Percentiles rank a stretch among this genome's conserved stretches.
Evolutionary conservation across 1,140 invertebrate genomes (phyloP).

Genomic region (Trialeurodes vaporariorum): DNA sequence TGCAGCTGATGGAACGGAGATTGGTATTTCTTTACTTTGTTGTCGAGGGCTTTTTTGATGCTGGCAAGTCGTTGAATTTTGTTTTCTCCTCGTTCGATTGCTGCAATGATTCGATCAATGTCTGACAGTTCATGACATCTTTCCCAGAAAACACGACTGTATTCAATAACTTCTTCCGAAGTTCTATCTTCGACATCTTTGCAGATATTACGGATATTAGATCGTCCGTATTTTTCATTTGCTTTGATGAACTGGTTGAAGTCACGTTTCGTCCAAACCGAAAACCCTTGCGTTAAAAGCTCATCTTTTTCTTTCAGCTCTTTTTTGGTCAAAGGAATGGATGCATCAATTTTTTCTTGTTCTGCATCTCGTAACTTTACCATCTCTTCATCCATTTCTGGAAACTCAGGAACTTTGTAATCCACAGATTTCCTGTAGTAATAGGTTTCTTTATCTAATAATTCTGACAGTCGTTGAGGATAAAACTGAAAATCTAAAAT

Average conservation of each 20-base stretch:
- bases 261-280: conserved; percentile 89
- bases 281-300: conserved; percentile 85
- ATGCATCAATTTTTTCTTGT: conserved; percentile 29
- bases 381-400: conserved; percentile 86
- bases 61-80: conserved; percentile 92
- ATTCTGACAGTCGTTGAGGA: conserved; percentile 91
- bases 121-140: conserved; percentile 92
- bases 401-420: conserved; percentile 85
- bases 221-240: conserved; percentile 96
- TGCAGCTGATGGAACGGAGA: conserved; percentile 97
- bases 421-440: conserved; percentile 89
- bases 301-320: conserved; percentile 91
- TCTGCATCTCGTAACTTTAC: conserved; percentile 61
- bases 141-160: conserved; percentile 98
- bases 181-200: conserved; percentile 96
- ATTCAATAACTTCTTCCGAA: conserved; percentile 92
- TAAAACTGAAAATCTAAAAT: conserved; percentile 99
- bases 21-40: conserved; percentile 93
- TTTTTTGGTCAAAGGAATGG: conserved; percentile 43
- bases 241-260: conserved; percentile 99
- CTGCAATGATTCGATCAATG: conserved; percentile 92
- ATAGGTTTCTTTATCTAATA: conserved; percentile 97
- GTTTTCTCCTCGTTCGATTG: conserved; percentile 94
- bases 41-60: conserved; percentile 95
- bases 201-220: conserved; percentile 95